phyloP scores from a whole-genome alignment of 1,140 invertebrate genomes.

The Homarus americanus region DNA sequence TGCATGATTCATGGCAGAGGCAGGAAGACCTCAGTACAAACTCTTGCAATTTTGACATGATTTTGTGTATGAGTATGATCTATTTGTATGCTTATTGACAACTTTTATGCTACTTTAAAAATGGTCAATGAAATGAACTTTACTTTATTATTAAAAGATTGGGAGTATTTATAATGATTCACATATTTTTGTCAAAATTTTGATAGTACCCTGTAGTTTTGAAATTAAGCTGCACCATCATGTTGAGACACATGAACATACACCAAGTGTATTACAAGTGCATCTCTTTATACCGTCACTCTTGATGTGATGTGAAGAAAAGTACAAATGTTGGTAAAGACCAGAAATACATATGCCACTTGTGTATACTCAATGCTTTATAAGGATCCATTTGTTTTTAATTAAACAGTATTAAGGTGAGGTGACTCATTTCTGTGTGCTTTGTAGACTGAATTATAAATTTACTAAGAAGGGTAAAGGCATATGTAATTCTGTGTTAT shows the following conservation, averaged over 20 bases:
- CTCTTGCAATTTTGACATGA: neutral
- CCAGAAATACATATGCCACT: constrained; percentile 6
- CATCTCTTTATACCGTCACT: neutral
- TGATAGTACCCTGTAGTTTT: neutral
- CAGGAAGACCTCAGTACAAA: constrained; percentile 8
- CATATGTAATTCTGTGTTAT: neutral
- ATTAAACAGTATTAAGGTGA: neutral
- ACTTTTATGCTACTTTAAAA: neutral
- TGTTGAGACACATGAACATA: neutral
- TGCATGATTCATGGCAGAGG: neutral
- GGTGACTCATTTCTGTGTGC: neutral
- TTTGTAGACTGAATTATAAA: neutral
- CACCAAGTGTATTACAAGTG: constrained; percentile 1
- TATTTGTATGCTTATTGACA: neutral
- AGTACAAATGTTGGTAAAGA: neutral
- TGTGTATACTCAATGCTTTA: neutral
- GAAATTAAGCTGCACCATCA: neutral
- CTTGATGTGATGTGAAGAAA: neutral
- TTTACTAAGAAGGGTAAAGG: neutral
- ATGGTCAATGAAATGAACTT: neutral
- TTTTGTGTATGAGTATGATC: neutral
- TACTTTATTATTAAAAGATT: neutral
- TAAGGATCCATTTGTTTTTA: neutral
- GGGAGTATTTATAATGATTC: neutral
- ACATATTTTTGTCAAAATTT: neutral